Evolutionary conservation across 2,797 vertebrate species (phyloP).

Genomic region (Amazonetta brasiliensis): DNA sequence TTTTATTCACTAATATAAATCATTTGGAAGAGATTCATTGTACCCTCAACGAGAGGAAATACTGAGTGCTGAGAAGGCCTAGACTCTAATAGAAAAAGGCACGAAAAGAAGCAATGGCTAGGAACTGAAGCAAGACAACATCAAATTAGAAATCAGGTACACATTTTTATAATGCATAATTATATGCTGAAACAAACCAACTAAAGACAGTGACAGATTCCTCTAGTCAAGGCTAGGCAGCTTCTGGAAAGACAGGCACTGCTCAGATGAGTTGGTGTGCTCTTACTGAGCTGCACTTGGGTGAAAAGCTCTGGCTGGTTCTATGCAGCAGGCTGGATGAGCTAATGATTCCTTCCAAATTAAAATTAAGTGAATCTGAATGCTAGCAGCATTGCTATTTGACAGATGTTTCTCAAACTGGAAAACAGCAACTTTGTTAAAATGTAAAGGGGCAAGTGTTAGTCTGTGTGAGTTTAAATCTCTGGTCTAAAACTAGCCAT

Average conservation of each 20-base stretch:
- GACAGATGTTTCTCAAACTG: neutral
- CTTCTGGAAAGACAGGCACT: rapidly evolving
- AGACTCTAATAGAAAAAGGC: neutral
- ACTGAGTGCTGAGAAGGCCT: neutral
- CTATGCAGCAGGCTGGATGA: neutral
- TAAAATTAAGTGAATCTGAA: neutral
- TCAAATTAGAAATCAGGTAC: neutral
- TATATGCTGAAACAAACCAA: neutral
- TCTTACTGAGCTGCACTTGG: neutral
- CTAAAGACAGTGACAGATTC: neutral
- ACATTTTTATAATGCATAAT: slow-evolving; percentile 24
- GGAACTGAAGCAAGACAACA: neutral
- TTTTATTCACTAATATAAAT: neutral
- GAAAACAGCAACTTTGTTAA: neutral
- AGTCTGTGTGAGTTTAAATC: neutral
- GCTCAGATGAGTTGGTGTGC: neutral
- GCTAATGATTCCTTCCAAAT: neutral
- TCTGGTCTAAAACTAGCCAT: neutral
- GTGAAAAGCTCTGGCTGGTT: neutral
- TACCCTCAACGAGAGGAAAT: neutral
- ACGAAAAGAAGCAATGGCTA: neutral
- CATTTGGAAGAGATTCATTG: neutral
- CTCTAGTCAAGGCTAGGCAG: neutral
- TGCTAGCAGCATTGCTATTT: neutral
- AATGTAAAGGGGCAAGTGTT: neutral